These are phyloP conservation scores for Vollenhovia emeryi DNA, from an alignment of 1,140 invertebrate genomes.

Conservation along the genomic window DNA sequence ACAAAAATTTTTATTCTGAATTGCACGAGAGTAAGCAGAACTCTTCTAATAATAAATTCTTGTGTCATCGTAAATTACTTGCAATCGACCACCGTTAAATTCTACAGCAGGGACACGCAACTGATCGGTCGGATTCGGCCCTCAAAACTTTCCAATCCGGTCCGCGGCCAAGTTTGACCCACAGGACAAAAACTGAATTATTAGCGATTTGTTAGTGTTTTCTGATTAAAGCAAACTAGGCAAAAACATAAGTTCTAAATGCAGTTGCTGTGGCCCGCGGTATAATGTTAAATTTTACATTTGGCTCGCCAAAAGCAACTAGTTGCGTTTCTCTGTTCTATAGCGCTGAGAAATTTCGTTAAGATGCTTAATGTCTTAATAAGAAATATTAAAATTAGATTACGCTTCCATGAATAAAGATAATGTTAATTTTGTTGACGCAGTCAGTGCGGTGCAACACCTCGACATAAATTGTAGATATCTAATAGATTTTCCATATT, in stretches of 20 bases:
- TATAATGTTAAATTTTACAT: too few relatives aligned
- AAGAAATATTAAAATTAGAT: neutral
- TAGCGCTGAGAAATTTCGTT: constrained; percentile 8
- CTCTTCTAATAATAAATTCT: neutral
- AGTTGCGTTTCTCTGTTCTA: too few relatives aligned
- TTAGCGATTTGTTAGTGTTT: too few relatives aligned
- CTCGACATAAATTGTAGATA: constrained; percentile 18
- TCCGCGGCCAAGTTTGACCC: too few relatives aligned
- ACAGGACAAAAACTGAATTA: too few relatives aligned
- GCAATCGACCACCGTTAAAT: constrained; percentile 39
- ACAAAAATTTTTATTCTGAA: constrained; percentile 8
- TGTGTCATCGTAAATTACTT: constrained; percentile 19
- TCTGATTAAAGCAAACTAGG: too few relatives aligned
- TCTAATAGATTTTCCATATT: constrained; percentile 2
- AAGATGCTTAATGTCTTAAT: neutral
- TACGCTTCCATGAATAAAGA: neutral
- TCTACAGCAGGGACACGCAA: too few relatives aligned
- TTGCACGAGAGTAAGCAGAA: neutral
- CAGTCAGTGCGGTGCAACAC: constrained; percentile 10
- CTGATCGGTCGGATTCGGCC: too few relatives aligned
- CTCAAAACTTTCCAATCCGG: too few relatives aligned
- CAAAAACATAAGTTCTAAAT: too few relatives aligned
- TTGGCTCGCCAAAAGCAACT: too few relatives aligned
- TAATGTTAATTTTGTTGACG: neutral
- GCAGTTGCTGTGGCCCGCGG: too few relatives aligned